These are phyloP conservation scores for Cactoblastis cactorum DNA, from an alignment of 2,888 invertebrate genomes.

Conservation along the genomic window DNA sequence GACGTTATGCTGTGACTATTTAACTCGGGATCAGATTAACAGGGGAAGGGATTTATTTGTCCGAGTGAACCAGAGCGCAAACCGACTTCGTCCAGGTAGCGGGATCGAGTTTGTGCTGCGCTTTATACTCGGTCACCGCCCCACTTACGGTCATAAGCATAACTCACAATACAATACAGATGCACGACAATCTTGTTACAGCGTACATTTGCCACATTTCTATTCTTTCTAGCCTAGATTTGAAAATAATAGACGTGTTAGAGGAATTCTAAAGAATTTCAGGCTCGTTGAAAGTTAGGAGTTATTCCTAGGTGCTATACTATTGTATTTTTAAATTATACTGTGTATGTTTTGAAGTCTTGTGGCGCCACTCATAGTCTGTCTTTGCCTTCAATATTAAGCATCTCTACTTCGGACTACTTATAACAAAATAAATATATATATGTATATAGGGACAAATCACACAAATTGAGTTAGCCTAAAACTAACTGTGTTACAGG, in stretches of 20 bases:
- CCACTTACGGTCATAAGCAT: constrained; percentile 43
- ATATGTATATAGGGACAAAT: no score
- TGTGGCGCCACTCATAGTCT: no score
- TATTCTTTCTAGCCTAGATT: not conserved
- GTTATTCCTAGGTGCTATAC: no score
- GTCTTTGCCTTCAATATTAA: no score
- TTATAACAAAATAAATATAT: no score
- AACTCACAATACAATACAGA: constrained; percentile 29
- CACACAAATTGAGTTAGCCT: no score
- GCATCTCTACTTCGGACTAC: no score
- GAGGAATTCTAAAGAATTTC: no score
- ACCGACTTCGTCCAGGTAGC: constrained; percentile 39
- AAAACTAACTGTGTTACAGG: no score
- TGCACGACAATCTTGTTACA: constrained; percentile 27
- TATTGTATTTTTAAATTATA: no score
- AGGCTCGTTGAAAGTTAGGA: no score
- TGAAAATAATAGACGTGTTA: not conserved
- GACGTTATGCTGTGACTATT: not conserved
- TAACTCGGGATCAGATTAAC: constrained; percentile 13
- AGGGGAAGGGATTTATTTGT: constrained; percentile 36
- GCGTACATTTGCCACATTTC: not conserved
- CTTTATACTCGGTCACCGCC: constrained; percentile 47
- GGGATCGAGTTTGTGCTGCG: constrained; percentile 37
- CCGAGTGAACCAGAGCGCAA: constrained; percentile 64
- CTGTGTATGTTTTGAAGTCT: no score